phyloP scores from a whole-genome alignment of 2,888 invertebrate genomes.

The Mylabris sibirica region DNA sequence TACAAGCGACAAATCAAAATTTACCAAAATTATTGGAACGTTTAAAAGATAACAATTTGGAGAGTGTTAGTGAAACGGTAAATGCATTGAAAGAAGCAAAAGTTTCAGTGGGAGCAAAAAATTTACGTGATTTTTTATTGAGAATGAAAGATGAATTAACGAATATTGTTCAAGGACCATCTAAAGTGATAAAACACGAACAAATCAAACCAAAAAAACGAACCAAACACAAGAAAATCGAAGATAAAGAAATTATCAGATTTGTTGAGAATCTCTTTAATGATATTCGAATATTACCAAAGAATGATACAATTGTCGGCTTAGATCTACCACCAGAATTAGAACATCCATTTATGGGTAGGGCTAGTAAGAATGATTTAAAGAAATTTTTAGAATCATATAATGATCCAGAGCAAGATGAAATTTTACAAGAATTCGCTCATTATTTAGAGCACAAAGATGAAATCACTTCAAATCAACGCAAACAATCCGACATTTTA shows the following conservation, averaged over 20 bases:
- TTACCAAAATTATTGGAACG: slow-evolving; percentile 16
- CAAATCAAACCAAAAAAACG: slow-evolving; percentile 26
- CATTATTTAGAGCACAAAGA: slow-evolving; percentile 10
- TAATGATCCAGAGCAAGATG: slow-evolving; percentile 17
- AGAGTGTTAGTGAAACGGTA: slow-evolving; percentile 30
- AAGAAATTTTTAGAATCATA: slow-evolving; percentile 23
- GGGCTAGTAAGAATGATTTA: slow-evolving; percentile 31
- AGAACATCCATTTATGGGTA: slow-evolving; percentile 46
- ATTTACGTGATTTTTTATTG: slow-evolving; percentile 41
- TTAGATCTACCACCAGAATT: slow-evolving; percentile 37
- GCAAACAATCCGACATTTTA: slow-evolving; percentile 23
- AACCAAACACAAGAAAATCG: slow-evolving; percentile 21
- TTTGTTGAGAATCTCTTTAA: slow-evolving; percentile 24
- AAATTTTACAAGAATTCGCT: slow-evolving; percentile 13
- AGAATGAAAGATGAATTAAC: slow-evolving; percentile 43
- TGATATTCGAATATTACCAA: neutral
- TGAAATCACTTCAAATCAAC: neutral
- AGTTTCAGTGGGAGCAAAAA: slow-evolving; percentile 38
- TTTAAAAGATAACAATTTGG: slow-evolving; percentile 15
- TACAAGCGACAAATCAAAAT: neutral
- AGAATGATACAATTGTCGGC: slow-evolving; percentile 34
- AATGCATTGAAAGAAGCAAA: slow-evolving; percentile 35
- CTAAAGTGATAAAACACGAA: slow-evolving; percentile 1
- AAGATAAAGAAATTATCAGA: slow-evolving; percentile 26
- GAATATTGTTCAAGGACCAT: slow-evolving; percentile 20